Base-by-base conservation (phyloP, 2,797 vertebrate genomes). In the Hozukius guyotensis region DNA sequence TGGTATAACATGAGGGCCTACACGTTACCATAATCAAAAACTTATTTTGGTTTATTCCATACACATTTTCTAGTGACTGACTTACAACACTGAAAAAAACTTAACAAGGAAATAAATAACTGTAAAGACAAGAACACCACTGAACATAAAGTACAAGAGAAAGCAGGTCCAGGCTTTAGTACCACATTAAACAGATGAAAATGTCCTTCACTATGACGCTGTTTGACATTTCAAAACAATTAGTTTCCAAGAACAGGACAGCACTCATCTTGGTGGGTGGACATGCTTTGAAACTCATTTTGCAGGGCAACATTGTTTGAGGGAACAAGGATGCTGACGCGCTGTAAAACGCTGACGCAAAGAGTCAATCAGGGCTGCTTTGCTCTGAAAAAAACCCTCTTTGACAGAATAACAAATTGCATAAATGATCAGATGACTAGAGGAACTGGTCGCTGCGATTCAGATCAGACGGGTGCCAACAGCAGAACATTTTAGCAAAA, bases 341-440 rank as follows among this genome's bases (percentile, higher is more conserved):
- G 18, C 32, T 73, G 53, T 14, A 80, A 85, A 88, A 66, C 5
- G 36, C 84, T 87, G 87, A 90, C 5, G 65, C 71, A 85, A 80
- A 77, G 61, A 81, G 31, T 71, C 63, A 32, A 46, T 67, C 57
- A 11, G 5, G 56, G 34, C 77, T 73, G 71, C 65, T 78, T 56
- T 49, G 62, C 62, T 67, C 72, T 9, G n/a, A 56, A 72, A 64
- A 78, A 74, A 60, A 29, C 5, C 36, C 25, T 42, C 61, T 77
- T 14, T 85, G 81, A 77, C 64, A 67, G 67, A 62, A 62, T 32
- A 82, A 80, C 56, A 82, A 84, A 90, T 72, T 74, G 64, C 38
- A 72, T 75, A 72, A 90, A 89, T 65, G 75, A 87, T 88, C 78
- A 89, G 77, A 79, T 78, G 83, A 84, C 83, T 55, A 12, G 31